A percentile compares a stretch with the other conserved stretches of the same genome.
These are phyloP conservation scores for Callopanchax toddi DNA, from an alignment of 2,113 vertebrate genomes.

Conservation along the genomic window DNA sequence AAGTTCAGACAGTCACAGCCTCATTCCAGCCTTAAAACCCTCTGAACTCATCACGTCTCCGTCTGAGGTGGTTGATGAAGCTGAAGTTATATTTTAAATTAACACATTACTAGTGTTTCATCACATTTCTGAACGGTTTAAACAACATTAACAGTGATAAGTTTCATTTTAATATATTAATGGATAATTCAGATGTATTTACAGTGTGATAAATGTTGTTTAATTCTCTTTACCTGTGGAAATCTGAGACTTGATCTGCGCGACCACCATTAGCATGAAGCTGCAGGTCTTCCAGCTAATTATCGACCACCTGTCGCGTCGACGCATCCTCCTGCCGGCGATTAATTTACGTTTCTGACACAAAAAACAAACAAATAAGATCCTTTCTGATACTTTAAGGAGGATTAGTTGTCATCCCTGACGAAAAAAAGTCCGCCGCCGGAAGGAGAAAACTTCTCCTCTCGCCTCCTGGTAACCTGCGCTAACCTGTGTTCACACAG, in stretches of 20 bases:
- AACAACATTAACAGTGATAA: background rate
- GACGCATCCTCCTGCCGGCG: slow-evolving; percentile 33
- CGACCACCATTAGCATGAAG: slow-evolving; percentile 34
- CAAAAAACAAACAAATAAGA: background rate
- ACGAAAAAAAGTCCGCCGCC: background rate
- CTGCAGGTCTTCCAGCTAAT: slow-evolving; percentile 2
- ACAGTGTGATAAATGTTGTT: background rate
- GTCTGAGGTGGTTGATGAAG: background rate
- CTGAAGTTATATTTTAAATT: background rate
- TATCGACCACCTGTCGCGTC: slow-evolving; percentile 36
- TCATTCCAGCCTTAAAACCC: too few species aligned
- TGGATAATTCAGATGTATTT: background rate
- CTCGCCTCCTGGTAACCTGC: background rate
- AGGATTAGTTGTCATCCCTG: slow-evolving; percentile 21
- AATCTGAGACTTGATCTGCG: slow-evolving; percentile 8
- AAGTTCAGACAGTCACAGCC: too few species aligned
- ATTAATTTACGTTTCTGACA: background rate
- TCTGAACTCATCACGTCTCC: too few species aligned
- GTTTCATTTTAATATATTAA: background rate
- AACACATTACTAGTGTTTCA: background rate
- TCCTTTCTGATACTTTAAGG: slow-evolving; percentile 19
- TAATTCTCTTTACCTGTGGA: slow-evolving; percentile 20
- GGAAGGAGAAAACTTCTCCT: background rate
- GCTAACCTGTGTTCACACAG: background rate
- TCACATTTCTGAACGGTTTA: background rate